A percentile compares a stretch with the other conserved stretches of the same genome.
Conservation (phyloP, 2,888 invertebrate species). For the Cosmia pyralina region DNA sequence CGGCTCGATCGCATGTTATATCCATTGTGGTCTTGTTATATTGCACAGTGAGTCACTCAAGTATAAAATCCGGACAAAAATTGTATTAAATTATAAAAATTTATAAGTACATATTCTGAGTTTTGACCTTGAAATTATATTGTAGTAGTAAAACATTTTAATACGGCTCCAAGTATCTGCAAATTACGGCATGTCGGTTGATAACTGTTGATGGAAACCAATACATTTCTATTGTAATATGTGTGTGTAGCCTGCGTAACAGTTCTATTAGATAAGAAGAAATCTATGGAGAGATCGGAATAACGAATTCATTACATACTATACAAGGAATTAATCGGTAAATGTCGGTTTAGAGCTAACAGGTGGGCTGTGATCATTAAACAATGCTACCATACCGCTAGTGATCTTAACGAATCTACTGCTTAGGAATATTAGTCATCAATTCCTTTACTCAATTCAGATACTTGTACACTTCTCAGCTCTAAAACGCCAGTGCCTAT, state of each 20-base stretch:
- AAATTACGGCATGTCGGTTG: conserved; percentile 88
- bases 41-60: conserved; percentile 87
- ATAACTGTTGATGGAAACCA: conserved; percentile 88
- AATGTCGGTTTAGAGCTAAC: conserved; percentile 81
- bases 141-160: conserved; percentile 77
- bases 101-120: conserved; percentile 69
- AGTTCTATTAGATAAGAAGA: conserved; percentile 85
- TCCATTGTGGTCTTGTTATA: conserved; percentile 88
- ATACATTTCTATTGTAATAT: conserved; percentile 89
- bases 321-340: conserved; percentile 83
- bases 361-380: conserved; percentile 55
- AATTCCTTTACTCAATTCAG: conserved; percentile 81
- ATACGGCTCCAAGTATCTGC: conserved; percentile 89
- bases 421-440: conserved; percentile 69
- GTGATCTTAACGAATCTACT: conserved; percentile 47
- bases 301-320: conserved; percentile 89
- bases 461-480: conserved; percentile 73
- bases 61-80: conserved; percentile 86
- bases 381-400: conserved; percentile 44
- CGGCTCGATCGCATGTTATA: conserved; percentile 82
- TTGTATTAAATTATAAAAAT: conserved; percentile 66
- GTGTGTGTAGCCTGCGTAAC: conserved; percentile 88
- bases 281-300: conserved; percentile 88
- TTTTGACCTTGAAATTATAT: conserved; percentile 80
- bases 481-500: conserved; percentile 79